Evolutionary conservation across 2,888 invertebrate species (phyloP), one percentile per base, ranked within the genome.

Genomic region (Slavum lentiscoides): DNA sequence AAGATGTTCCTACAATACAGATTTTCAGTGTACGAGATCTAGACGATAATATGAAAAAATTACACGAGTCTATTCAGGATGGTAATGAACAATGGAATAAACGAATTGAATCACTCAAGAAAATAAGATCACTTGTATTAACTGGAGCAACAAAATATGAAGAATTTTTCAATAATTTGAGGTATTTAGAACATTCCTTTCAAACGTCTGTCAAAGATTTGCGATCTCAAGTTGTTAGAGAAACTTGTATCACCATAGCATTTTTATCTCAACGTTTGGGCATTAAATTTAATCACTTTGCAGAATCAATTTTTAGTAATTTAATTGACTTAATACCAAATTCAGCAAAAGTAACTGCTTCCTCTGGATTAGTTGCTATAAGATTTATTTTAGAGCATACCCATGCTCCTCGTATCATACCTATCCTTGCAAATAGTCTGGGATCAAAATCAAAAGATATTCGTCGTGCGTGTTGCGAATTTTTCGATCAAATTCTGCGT

Each of bases 221-320:
- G 13, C 90, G 96, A 85, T 98, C 98, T 84, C 94, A 94, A 88
- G 95, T 98, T 82, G 97, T 97, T 0, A 90, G 98, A 70, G 99
- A 99, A 87, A 95, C 96, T 1, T 98, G 97, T 86, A 93, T 98
- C 82, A 96, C 97, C 0, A 92, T 98, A 84, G 96, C 97, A 62
- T 97, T 92, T 88, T 90, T 97, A 88, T 92, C 96, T 72, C 94
- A 96, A 87, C 91, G 91, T 74, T 87, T 98, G 76, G 92, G 92
- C 82, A 91, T 90, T 84, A 95, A 94, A 86, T 90, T 94, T 84
- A 97, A 97, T 84, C 93, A 92, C 85, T 93, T 95, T 88, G 93
- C 94, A 64, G 93, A 96, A 86, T 90, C 91, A 83, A 90, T 97
- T 75, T 87, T 98, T 70, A 93, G 93, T 83, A 91, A 91, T 84